A percentile compares a stretch with the other conserved stretches of the same genome.
These are phyloP conservation scores for Drosophila neonasuta DNA, from an alignment of 2,888 invertebrate species.

Conservation along the genomic window DNA sequence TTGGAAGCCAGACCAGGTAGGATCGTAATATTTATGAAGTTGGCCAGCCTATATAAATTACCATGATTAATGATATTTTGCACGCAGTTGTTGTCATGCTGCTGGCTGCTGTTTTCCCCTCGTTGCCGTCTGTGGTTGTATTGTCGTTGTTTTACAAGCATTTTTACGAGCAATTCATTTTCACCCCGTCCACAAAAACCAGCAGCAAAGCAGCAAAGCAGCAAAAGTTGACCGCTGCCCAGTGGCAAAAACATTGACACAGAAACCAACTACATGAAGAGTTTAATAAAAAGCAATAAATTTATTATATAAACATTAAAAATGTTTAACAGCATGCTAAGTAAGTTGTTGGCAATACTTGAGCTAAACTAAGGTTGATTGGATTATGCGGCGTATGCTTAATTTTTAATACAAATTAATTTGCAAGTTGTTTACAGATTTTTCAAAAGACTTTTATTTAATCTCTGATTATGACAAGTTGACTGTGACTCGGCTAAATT, in stretches of 20 bases:
- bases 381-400: conserved; percentile 36
- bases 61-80: conserved; percentile 75
- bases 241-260: conserved; percentile 72
- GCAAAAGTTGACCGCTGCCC: conserved; percentile 47
- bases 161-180: conserved; percentile 76
- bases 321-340: conserved; percentile 18
- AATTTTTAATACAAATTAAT: conserved; percentile 23
- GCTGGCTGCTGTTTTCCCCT: conserved; percentile 34
- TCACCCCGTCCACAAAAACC: conserved; percentile 47
- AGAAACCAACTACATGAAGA: conserved; percentile 49
- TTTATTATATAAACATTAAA: conserved; percentile 22
- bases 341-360: conserved; percentile 7
- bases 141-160: conserved; percentile 71
- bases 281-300: conserved; percentile 22
- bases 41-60: conserved; percentile 71
- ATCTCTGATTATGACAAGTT: conserved; percentile 7
- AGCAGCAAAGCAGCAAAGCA: conserved; percentile 59
- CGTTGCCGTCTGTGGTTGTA: conserved; percentile 30
- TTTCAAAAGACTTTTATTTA: not conserved
- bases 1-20: conserved; percentile 43
- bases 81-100: conserved; percentile 69
- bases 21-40: conserved; percentile 65
- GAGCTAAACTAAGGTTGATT: conserved; percentile 1
- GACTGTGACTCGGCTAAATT: not conserved
- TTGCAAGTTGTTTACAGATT: not conserved